Conservation (phyloP, 2,888 invertebrate genomes). For the Meandrusa payeni region DNA sequence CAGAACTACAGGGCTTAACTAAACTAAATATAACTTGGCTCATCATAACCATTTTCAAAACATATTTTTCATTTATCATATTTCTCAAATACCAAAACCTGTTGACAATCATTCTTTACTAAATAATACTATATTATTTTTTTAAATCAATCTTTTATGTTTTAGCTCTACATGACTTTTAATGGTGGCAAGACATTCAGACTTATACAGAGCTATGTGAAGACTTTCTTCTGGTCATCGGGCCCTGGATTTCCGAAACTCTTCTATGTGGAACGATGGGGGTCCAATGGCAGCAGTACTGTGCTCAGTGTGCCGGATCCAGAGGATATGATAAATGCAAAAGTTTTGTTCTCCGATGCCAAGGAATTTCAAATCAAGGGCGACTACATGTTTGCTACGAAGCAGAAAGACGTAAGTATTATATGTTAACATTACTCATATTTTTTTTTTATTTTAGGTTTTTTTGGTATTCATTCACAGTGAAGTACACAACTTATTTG, state of each 20-base stretch:
- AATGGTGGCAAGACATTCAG: conserved; percentile 89
- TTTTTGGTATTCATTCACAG: too few species aligned
- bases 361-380: conserved; percentile 91
- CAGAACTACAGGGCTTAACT: too few species aligned
- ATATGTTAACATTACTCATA: too few species aligned
- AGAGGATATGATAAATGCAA: conserved; percentile 71
- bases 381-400: conserved; percentile 92
- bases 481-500: too few species aligned
- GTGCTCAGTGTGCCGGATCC: conserved; percentile 84
- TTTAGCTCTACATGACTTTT: conserved; percentile 87
- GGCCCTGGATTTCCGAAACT: conserved; percentile 68
- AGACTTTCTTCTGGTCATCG: conserved; percentile 88
- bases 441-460: too few species aligned
- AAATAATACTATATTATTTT: too few species aligned
- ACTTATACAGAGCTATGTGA: conserved; percentile 86
- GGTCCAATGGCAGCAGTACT: conserved; percentile 82
- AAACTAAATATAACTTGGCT: too few species aligned
- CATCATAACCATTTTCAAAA: too few species aligned
- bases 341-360: conserved; percentile 83
- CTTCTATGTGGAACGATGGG: conserved; percentile 86
- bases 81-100: too few species aligned
- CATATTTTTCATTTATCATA: too few species aligned
- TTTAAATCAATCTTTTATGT: too few species aligned
- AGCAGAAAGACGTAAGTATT: conserved; percentile 83
- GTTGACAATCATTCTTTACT: too few species aligned